Evolutionary conservation across 1,140 invertebrate genomes (phyloP), one percentile per base, ranked within the genome.

Genomic region (Scaptomyza graminum): DNA sequence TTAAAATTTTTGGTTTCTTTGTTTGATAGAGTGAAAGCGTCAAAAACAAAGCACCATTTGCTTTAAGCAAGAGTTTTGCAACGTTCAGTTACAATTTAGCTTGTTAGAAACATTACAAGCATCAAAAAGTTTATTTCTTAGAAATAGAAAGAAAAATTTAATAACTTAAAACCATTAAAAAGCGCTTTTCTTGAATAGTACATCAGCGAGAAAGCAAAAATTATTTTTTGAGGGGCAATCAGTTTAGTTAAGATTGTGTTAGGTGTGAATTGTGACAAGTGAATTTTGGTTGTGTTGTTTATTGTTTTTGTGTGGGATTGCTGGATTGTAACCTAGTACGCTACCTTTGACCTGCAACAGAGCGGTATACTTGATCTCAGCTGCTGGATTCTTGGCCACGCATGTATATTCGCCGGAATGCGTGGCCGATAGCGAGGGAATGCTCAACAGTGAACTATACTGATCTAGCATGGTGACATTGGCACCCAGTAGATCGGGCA

Each of bases 291-390:
- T 18, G 22, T 43, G 31, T 63, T 41, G 37, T 41, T 41, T 54
- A 7, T 16, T 13, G 63, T 49, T 46, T 28, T 1, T 43, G 49
- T 66, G 15, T 52, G 44, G 39, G 39, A 11, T 15, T 46, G 34
- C 49, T 51, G 55, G 57, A 22, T 80, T 79, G 83, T 56, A 83
- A 74, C 72, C 77, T 77, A 63, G 87, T 92, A 93, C 93, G 93
- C 94, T 96, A 96, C 95, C 95, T 96, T 96, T 96, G 90, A 97
- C 96, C 93, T 95, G 94, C 79, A 96, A 94, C 92, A 94, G 94
- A 92, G 96, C 95, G 85, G 95, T 95, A 93, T 95, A 96, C 93
- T 95, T 95, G 91, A 95, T 95, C 92, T 95, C 94, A 81, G 95
- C 94, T 79, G 95, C 95, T 80, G 94, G 94, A 92, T 96, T 96